Evolutionary conservation across 2,888 invertebrate genomes (phyloP), one percentile per base, ranked within the genome.

Genomic region (Coelinius sp.): DNA sequence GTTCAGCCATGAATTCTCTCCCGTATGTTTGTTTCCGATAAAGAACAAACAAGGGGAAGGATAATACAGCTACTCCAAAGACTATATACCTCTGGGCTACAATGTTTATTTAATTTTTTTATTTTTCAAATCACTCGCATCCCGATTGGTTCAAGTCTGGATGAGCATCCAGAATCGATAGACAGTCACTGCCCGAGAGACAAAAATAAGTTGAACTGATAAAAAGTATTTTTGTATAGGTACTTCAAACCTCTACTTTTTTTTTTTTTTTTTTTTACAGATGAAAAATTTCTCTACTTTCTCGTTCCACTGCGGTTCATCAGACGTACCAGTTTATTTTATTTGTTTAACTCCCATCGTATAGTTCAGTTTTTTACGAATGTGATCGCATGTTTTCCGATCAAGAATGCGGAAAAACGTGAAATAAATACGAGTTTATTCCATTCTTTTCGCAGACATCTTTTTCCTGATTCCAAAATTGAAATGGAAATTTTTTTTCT

Each of bases 51-150:
- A 14, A 17, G 59, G 31, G 59, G 20, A 59, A 59, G 59, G 59
- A 59, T 59, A 59, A 59, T 59, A 59, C 59, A 59, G 59, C 12
- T 17, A 56, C 59, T 59, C 20, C 20, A 22, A 59, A 59, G 59
- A 35, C 59, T 17, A 59, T 22, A 53, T 35, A 17, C 59, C 10
- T 6, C 46, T 14, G 20, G 20, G n/a, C n/a, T 49, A 49, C 35
- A 27, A 25, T 53, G 8, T 31, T 59, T 59, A n/a, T n/a, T n/a
- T n/a, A n/a, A n/a, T n/a, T n/a, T n/a, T n/a, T n/a, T n/a, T n/a
- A n/a, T 31, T 35, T 59, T 35, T 35, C 14, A 17, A 31, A 35
- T 59, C 17, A 35, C 25, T 59, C 27, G 31, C n/a, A 59, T 59
- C 35, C 59, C 31, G 59, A 59, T 59, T 59, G 27, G 31, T 59